Percentiles rank a stretch among this genome's conserved stretches.
These are phyloP conservation scores for Oscheius sp. DNA, from an alignment of 2,888 invertebrate species.

Conservation along the genomic window DNA sequence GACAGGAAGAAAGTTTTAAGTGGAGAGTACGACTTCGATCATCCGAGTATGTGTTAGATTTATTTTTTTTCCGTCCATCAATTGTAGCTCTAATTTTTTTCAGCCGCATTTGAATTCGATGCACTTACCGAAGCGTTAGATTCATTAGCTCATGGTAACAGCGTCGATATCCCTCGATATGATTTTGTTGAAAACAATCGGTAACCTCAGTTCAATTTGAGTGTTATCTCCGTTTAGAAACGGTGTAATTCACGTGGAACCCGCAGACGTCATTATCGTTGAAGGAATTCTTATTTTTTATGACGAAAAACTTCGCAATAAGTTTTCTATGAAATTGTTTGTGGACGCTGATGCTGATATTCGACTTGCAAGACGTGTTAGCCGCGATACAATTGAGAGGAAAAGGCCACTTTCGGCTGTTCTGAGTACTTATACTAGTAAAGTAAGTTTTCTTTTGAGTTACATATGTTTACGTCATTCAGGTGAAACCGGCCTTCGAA, in stretches of 20 bases:
- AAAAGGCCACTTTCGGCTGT: conserved; percentile 93
- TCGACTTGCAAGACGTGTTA: conserved; percentile 91
- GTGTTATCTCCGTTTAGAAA: conserved; percentile 38
- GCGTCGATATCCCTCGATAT: conserved; percentile 90
- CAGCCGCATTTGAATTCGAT: conserved; percentile 90
- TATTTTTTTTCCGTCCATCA: neutral
- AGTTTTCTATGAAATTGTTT: conserved; percentile 98
- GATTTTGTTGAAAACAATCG: conserved; percentile 73
- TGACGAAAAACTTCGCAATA: conserved; percentile 90
- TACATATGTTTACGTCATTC: too few relatives aligned
- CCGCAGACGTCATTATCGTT: conserved; percentile 76
- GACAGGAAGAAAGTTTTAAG: conserved; percentile 81
- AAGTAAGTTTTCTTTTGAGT: conserved; percentile 37
- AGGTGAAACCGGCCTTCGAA: conserved; percentile 98
- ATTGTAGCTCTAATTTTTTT: neutral
- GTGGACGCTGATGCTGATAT: conserved; percentile 99
- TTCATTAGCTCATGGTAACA: conserved; percentile 86
- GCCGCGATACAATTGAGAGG: conserved; percentile 93
- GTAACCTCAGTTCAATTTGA: neutral
- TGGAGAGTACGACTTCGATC: conserved; percentile 97
- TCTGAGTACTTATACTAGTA: conserved; percentile 86
- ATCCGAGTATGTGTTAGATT: conserved; percentile 80
- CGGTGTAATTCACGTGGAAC: conserved; percentile 41
- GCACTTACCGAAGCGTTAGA: conserved; percentile 84
- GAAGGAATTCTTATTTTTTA: conserved; percentile 99